Percentiles rank a stretch among this genome's conserved stretches.
Conservation (phyloP, 2,797 vertebrate genomes). For the Okamejei kenojei region DNA sequence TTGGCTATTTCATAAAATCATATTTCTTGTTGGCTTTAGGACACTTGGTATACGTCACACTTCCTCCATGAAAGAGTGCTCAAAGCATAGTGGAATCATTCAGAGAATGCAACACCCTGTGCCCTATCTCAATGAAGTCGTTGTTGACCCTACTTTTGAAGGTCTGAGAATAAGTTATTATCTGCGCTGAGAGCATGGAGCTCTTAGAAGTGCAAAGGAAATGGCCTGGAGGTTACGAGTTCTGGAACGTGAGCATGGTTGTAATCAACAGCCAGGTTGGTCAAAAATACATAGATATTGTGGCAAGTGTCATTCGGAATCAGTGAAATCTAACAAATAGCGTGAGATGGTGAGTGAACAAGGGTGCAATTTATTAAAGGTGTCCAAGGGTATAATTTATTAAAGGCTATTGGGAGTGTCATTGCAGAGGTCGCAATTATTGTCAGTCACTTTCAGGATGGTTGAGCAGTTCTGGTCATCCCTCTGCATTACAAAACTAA, state of each 20-base stretch:
- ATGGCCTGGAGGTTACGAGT: not conserved
- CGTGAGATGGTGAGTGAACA: not conserved
- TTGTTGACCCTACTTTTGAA: not conserved
- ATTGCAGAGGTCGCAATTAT: too few relatives aligned
- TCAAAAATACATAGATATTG: not conserved
- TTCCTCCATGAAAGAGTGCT: not conserved
- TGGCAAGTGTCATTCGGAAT: not conserved
- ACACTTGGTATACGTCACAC: not conserved
- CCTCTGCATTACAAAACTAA: too few relatives aligned
- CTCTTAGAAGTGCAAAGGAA: not conserved
- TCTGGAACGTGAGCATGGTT: not conserved
- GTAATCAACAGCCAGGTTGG: not conserved
- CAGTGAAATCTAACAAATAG: not conserved
- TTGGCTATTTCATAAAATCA: not conserved
- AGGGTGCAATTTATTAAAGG: not conserved
- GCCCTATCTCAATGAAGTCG: not conserved
- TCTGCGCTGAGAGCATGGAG: not conserved
- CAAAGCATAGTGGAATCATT: not conserved
- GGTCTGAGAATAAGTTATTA: not conserved
- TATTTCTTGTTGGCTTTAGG: not conserved
- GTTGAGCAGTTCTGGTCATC: too few relatives aligned
- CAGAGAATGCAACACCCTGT: not conserved
- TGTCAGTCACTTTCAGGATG: too few relatives aligned
- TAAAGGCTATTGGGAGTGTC: not conserved
- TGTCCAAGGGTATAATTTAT: not conserved